These are phyloP conservation scores for Eriosoma lanigerum DNA, from an alignment of 1,140 invertebrate species.

Conservation along the genomic window DNA sequence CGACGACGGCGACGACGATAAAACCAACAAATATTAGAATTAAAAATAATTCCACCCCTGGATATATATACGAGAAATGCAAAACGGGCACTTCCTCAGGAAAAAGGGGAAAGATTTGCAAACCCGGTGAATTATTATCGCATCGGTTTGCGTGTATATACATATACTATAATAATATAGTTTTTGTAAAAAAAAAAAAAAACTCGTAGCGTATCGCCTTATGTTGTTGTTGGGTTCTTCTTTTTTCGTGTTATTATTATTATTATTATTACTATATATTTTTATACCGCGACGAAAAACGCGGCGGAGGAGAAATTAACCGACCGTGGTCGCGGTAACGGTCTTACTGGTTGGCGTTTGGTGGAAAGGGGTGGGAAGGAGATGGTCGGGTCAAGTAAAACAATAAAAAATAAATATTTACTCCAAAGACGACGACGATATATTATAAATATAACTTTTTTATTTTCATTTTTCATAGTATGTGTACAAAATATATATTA, in stretches of 20 bases:
- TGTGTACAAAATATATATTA: not conserved
- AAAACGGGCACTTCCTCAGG: conserved; percentile 51
- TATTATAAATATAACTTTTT: conserved; percentile 5
- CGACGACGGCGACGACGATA: conserved; percentile 40
- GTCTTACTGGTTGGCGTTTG: too few species aligned
- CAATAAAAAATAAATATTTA: conserved; percentile 19
- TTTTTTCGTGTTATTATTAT: not conserved
- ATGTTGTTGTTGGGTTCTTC: not conserved
- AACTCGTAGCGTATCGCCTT: conserved; percentile 45
- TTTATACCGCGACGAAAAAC: not conserved
- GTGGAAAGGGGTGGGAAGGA: not conserved
- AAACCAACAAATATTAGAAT: conserved; percentile 52
- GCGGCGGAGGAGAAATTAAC: conserved; percentile 38
- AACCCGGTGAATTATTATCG: conserved; percentile 49
- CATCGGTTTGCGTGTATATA: conserved; percentile 18
- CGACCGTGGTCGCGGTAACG: conserved; percentile 33
- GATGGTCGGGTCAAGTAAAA: not conserved
- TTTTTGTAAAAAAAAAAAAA: too few species aligned
- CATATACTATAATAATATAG: not conserved
- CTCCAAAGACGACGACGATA: not conserved
- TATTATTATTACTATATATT: conserved; percentile 12
- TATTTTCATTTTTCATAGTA: not conserved
- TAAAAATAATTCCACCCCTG: conserved; percentile 50
- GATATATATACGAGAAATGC: conserved; percentile 5
- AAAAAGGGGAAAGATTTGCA: conserved; percentile 50